phyloP scores from a whole-genome alignment of 2,113 vertebrate species.

The Bos indicus region DNA sequence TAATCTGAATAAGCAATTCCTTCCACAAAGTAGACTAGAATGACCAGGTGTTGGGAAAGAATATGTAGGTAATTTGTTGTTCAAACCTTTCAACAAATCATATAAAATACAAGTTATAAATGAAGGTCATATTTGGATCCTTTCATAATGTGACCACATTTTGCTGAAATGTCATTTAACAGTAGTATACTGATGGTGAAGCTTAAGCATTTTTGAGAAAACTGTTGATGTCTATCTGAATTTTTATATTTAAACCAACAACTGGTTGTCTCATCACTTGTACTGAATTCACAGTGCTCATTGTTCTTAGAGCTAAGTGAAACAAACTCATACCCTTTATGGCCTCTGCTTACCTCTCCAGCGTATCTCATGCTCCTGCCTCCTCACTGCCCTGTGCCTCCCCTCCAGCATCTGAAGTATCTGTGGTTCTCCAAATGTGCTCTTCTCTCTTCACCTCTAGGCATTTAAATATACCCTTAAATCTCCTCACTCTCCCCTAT shows the following conservation, averaged over 20 bases:
- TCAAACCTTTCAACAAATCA: background rate
- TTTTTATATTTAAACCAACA: background rate
- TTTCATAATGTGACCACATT: background rate
- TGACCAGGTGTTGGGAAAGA: background rate
- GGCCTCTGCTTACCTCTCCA: background rate
- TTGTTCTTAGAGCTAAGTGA: background rate
- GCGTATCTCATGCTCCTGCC: accelerated
- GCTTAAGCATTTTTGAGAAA: background rate
- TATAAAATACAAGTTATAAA: background rate
- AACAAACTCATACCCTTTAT: background rate
- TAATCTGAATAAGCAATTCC: background rate
- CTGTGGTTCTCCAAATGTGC: background rate
- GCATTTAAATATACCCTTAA: background rate
- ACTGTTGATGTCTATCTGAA: background rate
- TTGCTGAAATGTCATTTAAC: background rate
- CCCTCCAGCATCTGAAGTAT: background rate
- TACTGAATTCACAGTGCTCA: background rate
- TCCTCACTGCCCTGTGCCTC: background rate
- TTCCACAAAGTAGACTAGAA: background rate
- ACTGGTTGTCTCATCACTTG: background rate
- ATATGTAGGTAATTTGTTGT: background rate
- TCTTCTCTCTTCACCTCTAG: background rate
- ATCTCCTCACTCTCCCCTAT: background rate
- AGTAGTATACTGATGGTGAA: background rate
- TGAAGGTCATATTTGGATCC: background rate